Evolutionary conservation across 1,140 invertebrate genomes (phyloP), one percentile per base, ranked within the genome.

Genomic region (Macrotrachela quadricornifera): DNA sequence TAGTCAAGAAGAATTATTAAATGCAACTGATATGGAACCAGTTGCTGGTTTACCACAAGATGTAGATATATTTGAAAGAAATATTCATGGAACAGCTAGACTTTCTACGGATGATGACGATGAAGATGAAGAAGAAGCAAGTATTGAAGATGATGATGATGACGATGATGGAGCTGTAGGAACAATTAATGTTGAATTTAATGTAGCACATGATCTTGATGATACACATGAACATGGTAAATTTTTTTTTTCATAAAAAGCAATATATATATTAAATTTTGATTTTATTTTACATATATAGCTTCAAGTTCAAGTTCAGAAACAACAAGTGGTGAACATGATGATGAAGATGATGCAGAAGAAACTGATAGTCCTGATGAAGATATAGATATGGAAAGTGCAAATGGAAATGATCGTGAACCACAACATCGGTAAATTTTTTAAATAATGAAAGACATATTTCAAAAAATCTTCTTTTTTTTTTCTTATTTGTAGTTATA

Each of bases 91-190:
- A 15, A 17, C 10, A 53, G 44, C 18, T 18, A 75, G 73, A 14
- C 74, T 73, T 0, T 74, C 74, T 40, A 67, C 71, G 1, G 73
- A 53, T 13, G 51, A 72, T 2, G 70, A 73, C 51, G 75, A 74
- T 1, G 74, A 79, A 54, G 78, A 76, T 10, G 79, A 79, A 56
- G 77, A 42, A 4, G 41, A 42, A 4, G 41, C 3, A 14, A 10
- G 41, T 14, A 15, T 14, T 42, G 41, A 15, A 14, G 41, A 42
- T 14, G 52, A 55, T 16, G 58, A 59, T 46, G 59, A 61, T 52
- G 57, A 59, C 14, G 57, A 57, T 16, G 57, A 62, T 41, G 63
- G 61, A 9, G 54, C 63, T 37, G 54, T 44, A 46, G 54, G 53
- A n/a, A 44, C 40, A 50, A 41, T 8, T 10, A 42, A 15, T 42